These are phyloP conservation scores for Octonoba sinensis DNA, from an alignment of 2,888 invertebrate genomes.

Conservation along the genomic window DNA sequence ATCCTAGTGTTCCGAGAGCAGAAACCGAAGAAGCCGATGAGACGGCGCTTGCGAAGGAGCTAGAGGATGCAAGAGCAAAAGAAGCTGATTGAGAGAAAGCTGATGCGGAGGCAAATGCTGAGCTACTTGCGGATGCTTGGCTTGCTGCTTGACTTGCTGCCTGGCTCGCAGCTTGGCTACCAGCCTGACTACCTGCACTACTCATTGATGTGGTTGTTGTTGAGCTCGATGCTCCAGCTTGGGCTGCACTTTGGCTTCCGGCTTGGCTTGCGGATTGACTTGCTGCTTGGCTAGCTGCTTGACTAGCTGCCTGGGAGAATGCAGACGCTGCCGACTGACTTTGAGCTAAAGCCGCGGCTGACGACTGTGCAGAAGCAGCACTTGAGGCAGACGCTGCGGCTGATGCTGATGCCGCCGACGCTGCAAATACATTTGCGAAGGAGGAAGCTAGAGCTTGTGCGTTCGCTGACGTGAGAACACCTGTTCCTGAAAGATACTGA, in stretches of 20 bases:
- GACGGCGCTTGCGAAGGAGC: conserved; percentile 11
- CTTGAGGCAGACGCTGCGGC: background rate
- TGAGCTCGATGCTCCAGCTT: background rate
- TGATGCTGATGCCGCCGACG: background rate
- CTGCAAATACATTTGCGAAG: background rate
- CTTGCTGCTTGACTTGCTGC: background rate
- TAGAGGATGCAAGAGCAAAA: conserved; percentile 12
- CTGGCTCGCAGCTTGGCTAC: background rate
- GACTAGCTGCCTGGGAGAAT: background rate
- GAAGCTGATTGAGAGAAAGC: conserved; percentile 3
- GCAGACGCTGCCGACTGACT: background rate
- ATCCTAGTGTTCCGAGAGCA: background rate
- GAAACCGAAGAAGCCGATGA: background rate
- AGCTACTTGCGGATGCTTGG: background rate
- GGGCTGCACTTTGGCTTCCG: background rate
- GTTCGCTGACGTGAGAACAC: conserved; percentile 5
- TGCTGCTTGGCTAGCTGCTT: conserved; percentile 2
- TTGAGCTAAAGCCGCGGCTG: conserved; percentile 10
- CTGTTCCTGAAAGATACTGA: background rate
- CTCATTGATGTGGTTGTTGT: conserved; percentile 11
- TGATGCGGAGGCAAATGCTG: background rate
- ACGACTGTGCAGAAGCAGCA: background rate
- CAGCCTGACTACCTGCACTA: conserved; percentile 3
- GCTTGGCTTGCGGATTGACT: background rate
- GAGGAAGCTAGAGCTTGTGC: conserved; percentile 13